Evolutionary conservation across 2,797 vertebrate genomes (phyloP).

Genomic region (Champsocephalus esox): DNA sequence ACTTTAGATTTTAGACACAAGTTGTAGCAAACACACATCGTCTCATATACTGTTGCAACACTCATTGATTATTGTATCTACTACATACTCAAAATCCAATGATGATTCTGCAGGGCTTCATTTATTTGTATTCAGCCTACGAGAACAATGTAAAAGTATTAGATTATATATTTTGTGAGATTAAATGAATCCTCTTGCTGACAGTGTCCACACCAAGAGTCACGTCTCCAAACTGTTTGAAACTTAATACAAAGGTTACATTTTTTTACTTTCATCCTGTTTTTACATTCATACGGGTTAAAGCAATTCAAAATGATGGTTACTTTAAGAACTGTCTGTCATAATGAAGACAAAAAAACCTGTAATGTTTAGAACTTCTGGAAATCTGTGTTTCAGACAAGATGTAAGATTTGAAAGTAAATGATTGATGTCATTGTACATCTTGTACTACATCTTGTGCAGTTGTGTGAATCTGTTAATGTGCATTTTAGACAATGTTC

Average conservation of each 20-base stretch:
- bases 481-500: neutral
- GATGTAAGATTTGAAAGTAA: neutral
- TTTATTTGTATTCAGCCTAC: neutral
- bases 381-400: neutral
- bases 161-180: neutral
- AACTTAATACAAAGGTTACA: neutral
- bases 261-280: neutral
- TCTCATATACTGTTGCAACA: neutral
- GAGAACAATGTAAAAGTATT: neutral
- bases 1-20: neutral
- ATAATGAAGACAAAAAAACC: neutral
- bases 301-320: neutral
- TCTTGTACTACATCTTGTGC: neutral
- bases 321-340: neutral
- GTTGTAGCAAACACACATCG: neutral
- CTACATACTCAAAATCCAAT: too few species aligned
- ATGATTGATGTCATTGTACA: too few species aligned
- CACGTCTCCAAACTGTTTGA: neutral
- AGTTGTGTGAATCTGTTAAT: neutral
- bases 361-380: neutral
- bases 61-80: neutral
- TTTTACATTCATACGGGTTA: neutral
- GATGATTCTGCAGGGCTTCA: neutral
- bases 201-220: neutral
- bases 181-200: slow-evolving; percentile 16